Conservation (phyloP, 2,113 vertebrate genomes). For the Apodemus speciosus region DNA sequence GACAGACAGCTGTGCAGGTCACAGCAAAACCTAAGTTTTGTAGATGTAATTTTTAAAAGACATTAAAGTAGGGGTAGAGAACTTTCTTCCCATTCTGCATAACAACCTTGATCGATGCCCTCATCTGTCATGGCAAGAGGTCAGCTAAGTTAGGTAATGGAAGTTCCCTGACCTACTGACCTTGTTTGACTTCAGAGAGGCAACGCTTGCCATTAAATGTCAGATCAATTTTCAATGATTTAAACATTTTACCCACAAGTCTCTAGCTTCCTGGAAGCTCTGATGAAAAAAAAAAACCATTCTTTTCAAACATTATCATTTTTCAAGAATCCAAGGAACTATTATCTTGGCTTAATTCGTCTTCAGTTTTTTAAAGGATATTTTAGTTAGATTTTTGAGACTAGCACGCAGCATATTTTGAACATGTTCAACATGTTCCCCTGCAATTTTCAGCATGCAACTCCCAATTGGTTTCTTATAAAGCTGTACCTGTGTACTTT, state of each 20-base stretch:
- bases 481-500: not conserved
- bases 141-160: constrained; percentile 68
- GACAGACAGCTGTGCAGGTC: constrained; percentile 16
- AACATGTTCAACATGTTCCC: too few species aligned
- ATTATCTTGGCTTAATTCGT: constrained; percentile 47
- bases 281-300: not conserved
- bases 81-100: not conserved
- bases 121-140: constrained; percentile 58
- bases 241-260: constrained; percentile 74
- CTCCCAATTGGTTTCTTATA: not conserved
- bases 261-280: constrained; percentile 73
- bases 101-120: constrained; percentile 68
- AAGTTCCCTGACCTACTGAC: constrained; percentile 64
- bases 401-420: not conserved
- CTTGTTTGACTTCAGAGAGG: constrained; percentile 59
- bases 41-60: constrained; percentile 26
- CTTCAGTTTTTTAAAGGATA: not conserved
- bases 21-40: not conserved
- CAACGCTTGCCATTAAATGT: constrained; percentile 72
- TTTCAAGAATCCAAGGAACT: constrained; percentile 56
- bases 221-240: constrained; percentile 76
- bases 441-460: constrained; percentile 37
- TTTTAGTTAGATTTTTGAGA: not conserved
- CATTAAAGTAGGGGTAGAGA: constrained; percentile 15
- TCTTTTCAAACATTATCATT: constrained; percentile 57